Percentiles rank a stretch among this genome's conserved stretches.
phyloP scores from a whole-genome alignment of 2,888 invertebrate genomes.

The Trisateles emortualis region DNA sequence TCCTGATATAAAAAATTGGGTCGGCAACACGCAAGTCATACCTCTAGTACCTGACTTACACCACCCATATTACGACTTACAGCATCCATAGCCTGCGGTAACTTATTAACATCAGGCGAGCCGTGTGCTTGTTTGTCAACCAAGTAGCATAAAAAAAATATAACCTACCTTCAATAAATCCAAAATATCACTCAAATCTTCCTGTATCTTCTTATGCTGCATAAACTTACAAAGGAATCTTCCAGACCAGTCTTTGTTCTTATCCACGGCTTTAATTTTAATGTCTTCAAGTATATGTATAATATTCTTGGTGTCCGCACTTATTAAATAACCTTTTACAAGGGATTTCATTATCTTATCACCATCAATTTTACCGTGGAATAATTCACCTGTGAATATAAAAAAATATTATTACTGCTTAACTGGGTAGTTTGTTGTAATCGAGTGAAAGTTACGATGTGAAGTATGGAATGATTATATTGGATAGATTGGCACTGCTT shows the following conservation, averaged over 20 bases:
- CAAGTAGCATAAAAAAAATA: no score
- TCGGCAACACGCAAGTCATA: no score
- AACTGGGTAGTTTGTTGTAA: no score
- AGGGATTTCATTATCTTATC: conserved; percentile 80
- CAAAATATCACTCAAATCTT: conserved; percentile 70
- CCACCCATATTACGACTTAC: no score
- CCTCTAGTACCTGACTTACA: no score
- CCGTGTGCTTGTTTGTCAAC: no score
- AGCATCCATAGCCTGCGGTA: no score
- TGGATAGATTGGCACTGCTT: no score
- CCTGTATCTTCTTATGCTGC: conserved; percentile 70
- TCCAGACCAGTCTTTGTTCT: conserved; percentile 86
- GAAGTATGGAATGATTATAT: no score
- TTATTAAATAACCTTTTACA: conserved; percentile 76
- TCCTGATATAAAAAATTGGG: no score
- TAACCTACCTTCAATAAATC: conserved; percentile 74
- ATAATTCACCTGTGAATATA: conserved; percentile 71
- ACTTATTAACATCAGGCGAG: no score
- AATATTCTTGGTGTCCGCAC: conserved; percentile 77
- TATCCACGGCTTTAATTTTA: conserved; percentile 69
- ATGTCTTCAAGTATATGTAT: conserved; percentile 82
- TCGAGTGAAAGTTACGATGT: no score
- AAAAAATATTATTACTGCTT: not conserved
- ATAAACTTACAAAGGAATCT: conserved; percentile 83
- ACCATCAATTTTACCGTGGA: conserved; percentile 83